phyloP scores from a whole-genome alignment of 1,140 invertebrate genomes.

The Nixonia krombeini region DNA sequence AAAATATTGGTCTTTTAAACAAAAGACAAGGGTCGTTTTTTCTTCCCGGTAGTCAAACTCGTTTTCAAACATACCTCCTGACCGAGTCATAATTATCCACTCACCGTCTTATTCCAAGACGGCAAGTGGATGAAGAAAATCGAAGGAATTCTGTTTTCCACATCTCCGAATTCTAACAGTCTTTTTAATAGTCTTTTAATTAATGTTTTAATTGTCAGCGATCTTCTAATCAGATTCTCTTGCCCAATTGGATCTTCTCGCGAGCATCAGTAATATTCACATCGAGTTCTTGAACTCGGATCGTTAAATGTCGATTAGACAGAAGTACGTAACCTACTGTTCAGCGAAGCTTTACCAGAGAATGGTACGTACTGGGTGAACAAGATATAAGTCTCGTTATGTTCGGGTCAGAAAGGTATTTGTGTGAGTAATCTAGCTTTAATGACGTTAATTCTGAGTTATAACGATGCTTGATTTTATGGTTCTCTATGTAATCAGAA shows the following conservation, averaged over 20 bases:
- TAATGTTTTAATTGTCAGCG: constrained; percentile 6
- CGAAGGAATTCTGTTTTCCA: background rate
- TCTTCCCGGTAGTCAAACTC: no score
- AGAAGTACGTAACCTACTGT: constrained; percentile 17
- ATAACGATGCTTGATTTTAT: constrained; percentile 5
- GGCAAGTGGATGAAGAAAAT: background rate
- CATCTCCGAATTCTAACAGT: constrained; percentile 1
- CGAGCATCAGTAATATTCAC: constrained; percentile 20
- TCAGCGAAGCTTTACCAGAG: constrained; percentile 7
- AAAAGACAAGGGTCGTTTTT: background rate
- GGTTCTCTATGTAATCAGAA: background rate
- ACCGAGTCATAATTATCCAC: no score
- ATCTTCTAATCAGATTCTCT: constrained; percentile 1
- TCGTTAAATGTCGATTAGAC: constrained; percentile 43
- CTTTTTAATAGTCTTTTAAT: constrained; percentile 10
- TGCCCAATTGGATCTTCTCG: constrained; percentile 14
- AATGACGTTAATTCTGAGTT: constrained; percentile 26
- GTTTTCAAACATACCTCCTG: no score
- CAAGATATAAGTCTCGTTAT: constrained; percentile 43
- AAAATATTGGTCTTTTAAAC: background rate
- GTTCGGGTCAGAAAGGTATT: constrained; percentile 23
- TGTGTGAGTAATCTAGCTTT: constrained; percentile 22
- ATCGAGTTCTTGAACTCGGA: constrained; percentile 29
- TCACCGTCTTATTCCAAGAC: no score
- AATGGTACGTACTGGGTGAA: constrained; percentile 10